Conservation (phyloP, 2,113 vertebrate species). For the Saguinus imperator region DNA sequence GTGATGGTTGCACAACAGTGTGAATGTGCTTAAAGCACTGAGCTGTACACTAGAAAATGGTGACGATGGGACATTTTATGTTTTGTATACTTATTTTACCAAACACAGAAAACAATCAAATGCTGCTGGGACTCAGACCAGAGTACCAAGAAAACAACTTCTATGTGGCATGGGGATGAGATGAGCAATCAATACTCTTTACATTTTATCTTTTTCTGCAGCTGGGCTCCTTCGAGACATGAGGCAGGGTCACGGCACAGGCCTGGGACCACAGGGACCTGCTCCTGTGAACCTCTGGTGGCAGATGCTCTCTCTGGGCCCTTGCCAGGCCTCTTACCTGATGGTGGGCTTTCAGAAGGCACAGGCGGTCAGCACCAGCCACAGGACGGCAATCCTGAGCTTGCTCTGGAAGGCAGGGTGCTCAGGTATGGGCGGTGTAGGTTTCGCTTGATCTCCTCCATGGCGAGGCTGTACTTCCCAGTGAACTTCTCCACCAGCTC, state of each 20-base stretch:
- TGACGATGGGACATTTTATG: not conserved
- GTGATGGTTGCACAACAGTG: too few species aligned
- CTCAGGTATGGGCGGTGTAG: constrained; percentile 98
- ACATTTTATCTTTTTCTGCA: not conserved
- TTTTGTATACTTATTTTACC: not conserved
- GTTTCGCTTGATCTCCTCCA: constrained; percentile 98
- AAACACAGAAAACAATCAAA: not conserved
- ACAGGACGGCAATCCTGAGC: constrained; percentile 93
- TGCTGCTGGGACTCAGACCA: not conserved
- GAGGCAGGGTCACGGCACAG: not conserved
- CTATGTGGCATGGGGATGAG: not conserved
- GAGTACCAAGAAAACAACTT: not conserved
- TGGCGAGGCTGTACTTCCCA: constrained; percentile 92
- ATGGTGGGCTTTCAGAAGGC: constrained; percentile 97
- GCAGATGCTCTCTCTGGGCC: not conserved
- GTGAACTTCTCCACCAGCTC: constrained; percentile 93
- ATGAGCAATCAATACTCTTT: too few species aligned
- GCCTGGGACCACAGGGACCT: not conserved
- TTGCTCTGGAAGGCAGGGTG: constrained; percentile 98
- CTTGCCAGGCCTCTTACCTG: constrained; percentile 83
- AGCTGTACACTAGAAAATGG: not conserved
- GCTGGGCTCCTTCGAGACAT: not conserved
- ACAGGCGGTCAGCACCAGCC: constrained; percentile 96
- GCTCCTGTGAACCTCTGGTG: not conserved
- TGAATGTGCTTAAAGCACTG: not conserved